These are phyloP conservation scores for Pycnonotus jocosus DNA, from an alignment of 2,113 vertebrate species.

Conservation along the genomic window DNA sequence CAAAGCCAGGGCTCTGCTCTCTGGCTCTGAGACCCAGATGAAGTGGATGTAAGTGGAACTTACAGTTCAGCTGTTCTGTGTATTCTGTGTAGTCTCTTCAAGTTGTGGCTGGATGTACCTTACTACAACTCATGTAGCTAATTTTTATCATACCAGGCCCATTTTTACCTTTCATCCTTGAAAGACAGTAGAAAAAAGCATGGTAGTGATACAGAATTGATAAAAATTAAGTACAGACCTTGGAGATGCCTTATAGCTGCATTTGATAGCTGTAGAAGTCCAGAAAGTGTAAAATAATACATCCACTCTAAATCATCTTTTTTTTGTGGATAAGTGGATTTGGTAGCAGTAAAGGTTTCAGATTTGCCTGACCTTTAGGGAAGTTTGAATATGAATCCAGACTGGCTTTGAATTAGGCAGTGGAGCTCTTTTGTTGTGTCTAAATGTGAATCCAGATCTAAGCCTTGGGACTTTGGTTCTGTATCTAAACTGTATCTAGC, in stretches of 20 bases:
- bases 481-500: not conserved
- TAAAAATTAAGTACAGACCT: not conserved
- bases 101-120: not conserved
- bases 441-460: not conserved
- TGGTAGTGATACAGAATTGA: not conserved
- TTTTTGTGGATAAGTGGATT: not conserved
- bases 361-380: not conserved
- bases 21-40: not conserved
- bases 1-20: not conserved
- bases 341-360: not conserved
- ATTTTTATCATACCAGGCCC: not conserved
- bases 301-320: not conserved
- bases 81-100: not conserved
- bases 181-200: not conserved
- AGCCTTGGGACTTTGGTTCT: not conserved
- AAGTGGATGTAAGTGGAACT: not conserved
- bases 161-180: not conserved
- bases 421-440: not conserved
- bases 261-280: not conserved
- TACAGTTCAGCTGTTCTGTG: not conserved
- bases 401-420: not conserved
- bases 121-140: not conserved
- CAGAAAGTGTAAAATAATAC: not conserved
- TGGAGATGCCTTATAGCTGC: not conserved
- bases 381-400: not conserved